phyloP scores from a whole-genome alignment of 2,888 invertebrate species.

The Tetheella fluctuosa region DNA sequence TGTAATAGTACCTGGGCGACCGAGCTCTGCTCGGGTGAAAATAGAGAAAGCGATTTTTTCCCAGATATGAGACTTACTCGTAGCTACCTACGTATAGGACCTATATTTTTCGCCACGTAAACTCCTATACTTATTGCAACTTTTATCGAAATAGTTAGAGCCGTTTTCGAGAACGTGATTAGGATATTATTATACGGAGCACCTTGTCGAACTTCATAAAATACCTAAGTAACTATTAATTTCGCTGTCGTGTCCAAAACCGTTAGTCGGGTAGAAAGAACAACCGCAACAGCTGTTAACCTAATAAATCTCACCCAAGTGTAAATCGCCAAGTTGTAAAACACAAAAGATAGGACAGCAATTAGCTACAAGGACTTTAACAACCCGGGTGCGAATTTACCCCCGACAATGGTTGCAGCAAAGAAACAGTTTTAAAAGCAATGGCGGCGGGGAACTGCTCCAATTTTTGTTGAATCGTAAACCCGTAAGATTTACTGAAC shows the following conservation, averaged over 20 bases:
- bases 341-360: conserved; percentile 8
- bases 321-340: conserved; percentile 7
- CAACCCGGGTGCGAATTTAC: conserved; percentile 6
- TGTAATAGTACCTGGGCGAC: too few relatives aligned
- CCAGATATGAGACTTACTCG: too few relatives aligned
- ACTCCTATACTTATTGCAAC: too few relatives aligned
- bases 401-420: conserved; percentile 14
- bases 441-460: conserved; percentile 40
- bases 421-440: conserved; percentile 12
- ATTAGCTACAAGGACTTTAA: conserved; percentile 11
- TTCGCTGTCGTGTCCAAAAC: conserved; percentile 2
- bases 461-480: conserved; percentile 79
- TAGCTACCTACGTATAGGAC: too few relatives aligned
- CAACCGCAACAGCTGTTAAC: conserved; percentile 1
- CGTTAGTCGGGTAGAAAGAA: background rate
- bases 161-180: too few relatives aligned
- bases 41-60: too few relatives aligned
- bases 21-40: too few relatives aligned
- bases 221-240: background rate
- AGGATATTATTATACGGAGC: too few relatives aligned
- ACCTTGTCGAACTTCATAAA: too few relatives aligned
- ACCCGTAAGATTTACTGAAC: conserved; percentile 78
- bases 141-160: too few relatives aligned
- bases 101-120: too few relatives aligned
- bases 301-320: conserved; percentile 8